These are phyloP conservation scores for Cyclopterus lumpus DNA, from an alignment of 2,797 vertebrate genomes.

Conservation along the genomic window DNA sequence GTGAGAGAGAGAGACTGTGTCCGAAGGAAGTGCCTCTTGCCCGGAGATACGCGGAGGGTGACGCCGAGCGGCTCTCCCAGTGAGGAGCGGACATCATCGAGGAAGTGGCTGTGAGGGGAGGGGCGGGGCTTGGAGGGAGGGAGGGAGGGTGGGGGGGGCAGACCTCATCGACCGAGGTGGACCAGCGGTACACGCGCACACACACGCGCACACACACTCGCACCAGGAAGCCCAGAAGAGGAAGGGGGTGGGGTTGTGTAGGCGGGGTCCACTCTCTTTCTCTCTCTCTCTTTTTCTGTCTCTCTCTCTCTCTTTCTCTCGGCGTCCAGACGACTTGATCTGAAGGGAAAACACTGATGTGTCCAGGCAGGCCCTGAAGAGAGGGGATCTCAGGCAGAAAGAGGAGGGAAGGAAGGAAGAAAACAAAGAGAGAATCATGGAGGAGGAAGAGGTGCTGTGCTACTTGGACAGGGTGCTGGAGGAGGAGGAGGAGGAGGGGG, in stretches of 20 bases:
- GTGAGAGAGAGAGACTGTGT: slow-evolving; percentile 1
- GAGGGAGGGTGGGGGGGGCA: slow-evolving; percentile 47
- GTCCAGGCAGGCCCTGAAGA: slow-evolving; percentile 74
- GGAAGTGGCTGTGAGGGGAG: slow-evolving; percentile 74
- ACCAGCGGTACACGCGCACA: slow-evolving; percentile 51
- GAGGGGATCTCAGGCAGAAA: slow-evolving; percentile 46
- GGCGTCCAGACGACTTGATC: slow-evolving; percentile 69
- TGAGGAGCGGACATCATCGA: slow-evolving; percentile 44
- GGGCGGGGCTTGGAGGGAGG: slow-evolving; percentile 65
- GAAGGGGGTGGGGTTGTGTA: slow-evolving; percentile 79
- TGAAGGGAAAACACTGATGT: slow-evolving; percentile 79
- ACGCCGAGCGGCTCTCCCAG: slow-evolving; percentile 12
- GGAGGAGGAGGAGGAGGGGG: slow-evolving; percentile 91
- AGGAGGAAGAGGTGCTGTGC: slow-evolving; percentile 94
- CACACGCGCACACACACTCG: slow-evolving; percentile 39
- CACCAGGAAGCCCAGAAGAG: slow-evolving; percentile 80
- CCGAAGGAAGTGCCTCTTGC: slow-evolving; percentile 61
- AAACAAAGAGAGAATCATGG: slow-evolving; percentile 82
- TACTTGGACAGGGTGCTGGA: slow-evolving; percentile 95
- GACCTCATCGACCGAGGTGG: slow-evolving; percentile 76
- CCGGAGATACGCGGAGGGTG: slow-evolving; percentile 35
- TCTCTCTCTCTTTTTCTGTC: slow-evolving; percentile 45
- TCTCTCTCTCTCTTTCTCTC: slow-evolving; percentile 39
- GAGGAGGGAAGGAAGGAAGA: slow-evolving; percentile 35
- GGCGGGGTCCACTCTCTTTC: slow-evolving; percentile 69